These are phyloP conservation scores for Metopolophium dirhodum DNA, from an alignment of 1,140 invertebrate species.

Conservation along the genomic window DNA sequence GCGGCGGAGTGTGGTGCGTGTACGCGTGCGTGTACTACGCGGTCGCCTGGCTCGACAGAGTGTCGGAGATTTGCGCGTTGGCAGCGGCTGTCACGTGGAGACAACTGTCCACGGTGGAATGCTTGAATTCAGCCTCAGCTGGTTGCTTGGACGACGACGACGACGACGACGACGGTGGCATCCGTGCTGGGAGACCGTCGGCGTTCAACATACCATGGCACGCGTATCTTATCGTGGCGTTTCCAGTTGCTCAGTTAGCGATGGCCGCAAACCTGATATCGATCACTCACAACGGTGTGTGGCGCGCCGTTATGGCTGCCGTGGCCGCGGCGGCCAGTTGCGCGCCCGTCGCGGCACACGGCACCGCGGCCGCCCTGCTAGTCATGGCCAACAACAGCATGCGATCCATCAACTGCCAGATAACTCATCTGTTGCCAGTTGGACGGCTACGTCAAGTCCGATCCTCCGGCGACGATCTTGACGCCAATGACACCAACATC, in stretches of 20 bases:
- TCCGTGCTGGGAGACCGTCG: neutral
- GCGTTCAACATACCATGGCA: neutral
- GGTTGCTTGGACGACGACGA: neutral
- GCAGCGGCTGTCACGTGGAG: slow-evolving; percentile 13
- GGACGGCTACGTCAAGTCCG: neutral
- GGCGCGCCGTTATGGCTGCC: neutral
- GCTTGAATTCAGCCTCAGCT: neutral
- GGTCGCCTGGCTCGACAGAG: slow-evolving; percentile 25
- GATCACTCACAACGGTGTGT: neutral
- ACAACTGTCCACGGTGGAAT: neutral
- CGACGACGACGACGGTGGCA: neutral
- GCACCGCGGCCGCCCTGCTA: neutral
- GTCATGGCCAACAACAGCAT: slow-evolving; percentile 9
- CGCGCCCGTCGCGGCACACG: neutral
- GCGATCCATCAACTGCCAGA: neutral
- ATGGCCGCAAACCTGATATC: neutral
- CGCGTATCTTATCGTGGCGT: neutral
- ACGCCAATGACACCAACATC: too few species aligned
- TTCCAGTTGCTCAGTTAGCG: slow-evolving; percentile 9
- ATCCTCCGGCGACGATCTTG: neutral
- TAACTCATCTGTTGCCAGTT: neutral
- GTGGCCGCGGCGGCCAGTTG: slow-evolving; percentile 6
- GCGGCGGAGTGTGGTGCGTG: slow-evolving; percentile 28
- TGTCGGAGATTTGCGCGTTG: neutral
- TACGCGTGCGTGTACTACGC: slow-evolving; percentile 52